Base-by-base conservation (phyloP, 53 echinoderm and acorn worm species). In the Apostichopus leukothele region DNA sequence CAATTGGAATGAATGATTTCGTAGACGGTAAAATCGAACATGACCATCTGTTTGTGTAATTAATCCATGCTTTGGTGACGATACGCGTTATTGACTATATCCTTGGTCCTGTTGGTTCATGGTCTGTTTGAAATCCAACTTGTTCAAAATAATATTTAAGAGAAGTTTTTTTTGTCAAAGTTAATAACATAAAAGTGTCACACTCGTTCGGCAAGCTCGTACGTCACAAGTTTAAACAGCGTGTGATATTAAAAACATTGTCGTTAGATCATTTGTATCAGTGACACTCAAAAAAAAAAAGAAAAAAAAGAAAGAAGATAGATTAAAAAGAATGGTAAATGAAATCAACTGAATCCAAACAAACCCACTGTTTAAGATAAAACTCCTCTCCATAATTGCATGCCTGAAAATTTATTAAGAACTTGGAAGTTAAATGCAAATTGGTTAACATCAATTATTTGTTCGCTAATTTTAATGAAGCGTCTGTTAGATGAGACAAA, bases 21-120 rank as follows among this genome's bases (percentile, higher is more conserved):
- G n/a, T 10, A 81, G 23, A 9, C 81, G 55, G 10, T 22, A 23
- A 59, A 54, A 81, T 81, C 55, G 81, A 81, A 81, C 81, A 81
- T 54, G 23, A 20, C 81, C 81, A 81, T 81, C 81, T 81, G 81
- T 81, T 81, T 81, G 59, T 59, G 59, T 59, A 81, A 81, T 81
- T 81, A 81, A 18, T 81, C 54, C 55, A 55, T 59, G 59, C 55
- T 25, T 18, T 81, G 60, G 54, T 11, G 21, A 81, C 81, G 81
- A 53, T 51, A 51, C 79, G 18, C 51, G 51, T 18, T 6, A 71
- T 71, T 71, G 71, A 71, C 71, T 5, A 51, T 54, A 55, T 53
- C 55, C 60, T 81, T 81, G 81, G 11, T 25, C 20, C 20, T 81
- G 81, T 81, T 81, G 19, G 59, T 81, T 57, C 81, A 81, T 81